phyloP scores from a whole-genome alignment of 2,113 vertebrate species.

The Cebus imitator region DNA sequence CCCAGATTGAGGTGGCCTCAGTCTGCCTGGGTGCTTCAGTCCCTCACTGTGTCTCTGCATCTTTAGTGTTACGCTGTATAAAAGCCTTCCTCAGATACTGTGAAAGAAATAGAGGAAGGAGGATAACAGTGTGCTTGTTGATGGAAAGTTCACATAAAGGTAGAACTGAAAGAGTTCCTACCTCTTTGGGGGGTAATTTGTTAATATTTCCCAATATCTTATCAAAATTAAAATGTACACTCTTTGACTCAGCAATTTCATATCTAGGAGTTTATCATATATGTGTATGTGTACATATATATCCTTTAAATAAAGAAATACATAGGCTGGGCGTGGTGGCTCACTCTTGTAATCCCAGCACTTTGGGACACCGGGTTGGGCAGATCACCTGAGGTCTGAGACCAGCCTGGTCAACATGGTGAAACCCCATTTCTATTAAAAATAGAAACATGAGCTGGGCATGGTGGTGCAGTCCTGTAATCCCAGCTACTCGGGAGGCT shows the following conservation, averaged over 20 bases:
- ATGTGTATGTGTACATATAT: background rate
- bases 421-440: too few species aligned
- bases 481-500: too few species aligned
- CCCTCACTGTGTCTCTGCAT: background rate
- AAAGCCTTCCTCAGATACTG: background rate
- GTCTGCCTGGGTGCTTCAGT: background rate
- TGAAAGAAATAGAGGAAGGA: background rate
- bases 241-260: constrained; percentile 9
- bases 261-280: background rate
- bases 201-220: constrained; percentile 1
- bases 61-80: background rate
- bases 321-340: background rate
- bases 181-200: background rate
- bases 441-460: too few species aligned
- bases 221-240: constrained; percentile 1
- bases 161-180: background rate
- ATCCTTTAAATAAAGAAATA: constrained; percentile 18
- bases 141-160: background rate
- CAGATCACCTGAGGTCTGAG: too few species aligned
- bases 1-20: background rate
- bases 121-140: background rate
- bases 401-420: too few species aligned
- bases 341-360: too few species aligned
- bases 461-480: too few species aligned
- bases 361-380: too few species aligned